These are phyloP conservation scores for Xestia c-nigrum DNA, from an alignment of 2,888 invertebrate species.

Conservation along the genomic window DNA sequence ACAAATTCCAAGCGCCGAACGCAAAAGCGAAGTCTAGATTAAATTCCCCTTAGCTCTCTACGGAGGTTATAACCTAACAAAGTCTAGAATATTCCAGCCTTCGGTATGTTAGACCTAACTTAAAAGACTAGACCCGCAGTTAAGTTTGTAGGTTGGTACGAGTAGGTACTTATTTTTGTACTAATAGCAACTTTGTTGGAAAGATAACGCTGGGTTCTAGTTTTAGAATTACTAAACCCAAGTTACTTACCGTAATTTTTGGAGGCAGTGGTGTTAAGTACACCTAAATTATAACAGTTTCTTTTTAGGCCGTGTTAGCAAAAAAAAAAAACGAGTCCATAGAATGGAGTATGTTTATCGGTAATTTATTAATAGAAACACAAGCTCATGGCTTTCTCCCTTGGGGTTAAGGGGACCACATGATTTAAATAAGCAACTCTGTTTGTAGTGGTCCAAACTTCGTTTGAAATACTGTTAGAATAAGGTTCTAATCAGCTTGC, in stretches of 20 bases:
- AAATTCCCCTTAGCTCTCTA: slow-evolving; percentile 48
- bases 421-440: too few species aligned
- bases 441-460: too few species aligned
- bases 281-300: not conserved
- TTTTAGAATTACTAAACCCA: not conserved
- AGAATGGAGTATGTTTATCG: not conserved
- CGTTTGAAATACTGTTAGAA: too few species aligned
- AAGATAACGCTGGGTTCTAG: not conserved
- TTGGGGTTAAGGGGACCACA: too few species aligned
- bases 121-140: not conserved
- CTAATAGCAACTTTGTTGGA: not conserved
- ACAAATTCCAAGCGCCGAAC: slow-evolving; percentile 35
- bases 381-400: too few species aligned
- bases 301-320: not conserved
- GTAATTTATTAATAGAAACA: too few species aligned
- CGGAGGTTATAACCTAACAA: slow-evolving; percentile 37
- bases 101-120: slow-evolving; percentile 18
- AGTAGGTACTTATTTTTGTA: not conserved
- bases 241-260: not conserved
- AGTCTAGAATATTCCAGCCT: slow-evolving; percentile 43
- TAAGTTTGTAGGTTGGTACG: not conserved
- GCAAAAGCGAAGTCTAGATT: slow-evolving; percentile 51
- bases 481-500: too few species aligned
- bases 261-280: not conserved
- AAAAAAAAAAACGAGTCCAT: not conserved